A percentile compares a stretch with the other conserved stretches of the same genome.
phyloP scores from a whole-genome alignment of 2,797 vertebrate genomes.

The Malurus splendens region DNA sequence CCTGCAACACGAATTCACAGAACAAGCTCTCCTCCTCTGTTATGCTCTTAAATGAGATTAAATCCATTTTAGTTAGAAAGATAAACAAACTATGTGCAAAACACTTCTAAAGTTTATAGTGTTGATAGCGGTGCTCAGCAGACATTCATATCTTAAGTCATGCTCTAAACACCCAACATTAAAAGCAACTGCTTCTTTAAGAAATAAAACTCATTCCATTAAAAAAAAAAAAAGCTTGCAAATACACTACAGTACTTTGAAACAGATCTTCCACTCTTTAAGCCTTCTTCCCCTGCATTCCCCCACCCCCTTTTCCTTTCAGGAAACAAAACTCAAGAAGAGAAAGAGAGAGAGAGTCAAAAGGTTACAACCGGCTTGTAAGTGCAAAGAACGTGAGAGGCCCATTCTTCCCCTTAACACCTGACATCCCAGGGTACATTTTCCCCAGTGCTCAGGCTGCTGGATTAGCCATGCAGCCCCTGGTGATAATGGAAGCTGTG shows the following conservation, averaged over 20 bases:
- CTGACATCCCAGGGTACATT: constrained; percentile 58
- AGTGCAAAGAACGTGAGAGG: constrained; percentile 58
- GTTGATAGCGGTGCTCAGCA: background rate
- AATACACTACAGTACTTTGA: constrained; percentile 16
- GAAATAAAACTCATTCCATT: background rate
- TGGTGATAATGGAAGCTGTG: constrained; percentile 24
- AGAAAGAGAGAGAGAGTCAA: constrained; percentile 59
- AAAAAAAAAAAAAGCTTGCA: background rate
- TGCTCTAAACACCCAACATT: background rate
- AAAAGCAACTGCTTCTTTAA: background rate
- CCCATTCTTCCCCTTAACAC: constrained; percentile 64
- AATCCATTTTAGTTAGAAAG: background rate
- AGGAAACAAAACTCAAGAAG: constrained; percentile 61
- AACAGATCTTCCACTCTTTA: constrained; percentile 21
- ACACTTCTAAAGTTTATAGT: background rate
- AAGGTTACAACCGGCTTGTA: constrained; percentile 55
- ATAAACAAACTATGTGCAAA: background rate
- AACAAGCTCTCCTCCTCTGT: background rate
- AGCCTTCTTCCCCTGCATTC: background rate
- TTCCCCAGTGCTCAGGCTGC: background rate
- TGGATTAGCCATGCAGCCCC: constrained; percentile 40
- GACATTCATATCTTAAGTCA: background rate
- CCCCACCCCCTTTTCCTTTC: constrained; percentile 54
- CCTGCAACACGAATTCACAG: background rate
- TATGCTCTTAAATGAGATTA: background rate